These are phyloP conservation scores for Mesoclemmys tuberculata DNA, from an alignment of 2,113 vertebrate species.

Conservation along the genomic window DNA sequence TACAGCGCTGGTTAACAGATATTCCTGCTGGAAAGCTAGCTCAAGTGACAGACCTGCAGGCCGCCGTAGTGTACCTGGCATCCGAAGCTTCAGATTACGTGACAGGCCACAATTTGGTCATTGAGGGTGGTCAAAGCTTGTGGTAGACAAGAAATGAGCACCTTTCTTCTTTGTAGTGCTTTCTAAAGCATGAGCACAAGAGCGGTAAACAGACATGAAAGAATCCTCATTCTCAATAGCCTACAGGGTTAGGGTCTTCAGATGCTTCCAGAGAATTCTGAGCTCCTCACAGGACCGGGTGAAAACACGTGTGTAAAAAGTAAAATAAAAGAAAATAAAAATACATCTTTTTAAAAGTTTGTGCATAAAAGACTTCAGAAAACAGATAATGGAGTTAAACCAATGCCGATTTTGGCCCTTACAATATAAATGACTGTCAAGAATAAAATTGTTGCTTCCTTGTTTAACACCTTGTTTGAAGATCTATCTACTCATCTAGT, in stretches of 20 bases:
- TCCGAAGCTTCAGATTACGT: conserved; percentile 87
- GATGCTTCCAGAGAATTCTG: not conserved
- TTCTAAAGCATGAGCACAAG: too few relatives aligned
- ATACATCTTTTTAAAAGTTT: not conserved
- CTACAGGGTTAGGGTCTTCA: not conserved
- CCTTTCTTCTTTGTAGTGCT: accelerated
- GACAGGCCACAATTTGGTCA: conserved; percentile 93
- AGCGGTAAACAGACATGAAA: not conserved
- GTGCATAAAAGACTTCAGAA: not conserved
- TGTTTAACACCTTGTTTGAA: not conserved
- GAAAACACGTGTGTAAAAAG: too few relatives aligned
- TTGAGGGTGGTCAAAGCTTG: conserved; percentile 88
- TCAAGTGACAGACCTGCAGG: conserved; percentile 88
- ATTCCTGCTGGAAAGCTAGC: conserved; percentile 88
- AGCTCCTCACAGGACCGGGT: too few relatives aligned
- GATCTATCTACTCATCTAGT: not conserved
- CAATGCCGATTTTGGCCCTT: not conserved
- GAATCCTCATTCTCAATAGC: not conserved
- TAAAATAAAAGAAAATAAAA: not conserved
- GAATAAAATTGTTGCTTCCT: not conserved
- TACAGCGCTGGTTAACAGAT: conserved; percentile 84
- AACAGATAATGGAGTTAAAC: accelerated
- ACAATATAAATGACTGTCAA: not conserved
- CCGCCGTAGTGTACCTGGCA: conserved; percentile 86
- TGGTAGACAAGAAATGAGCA: conserved; percentile 66